Base-by-base conservation (phyloP, 2,113 vertebrate genomes). In the Corydoras sp. region DNA sequence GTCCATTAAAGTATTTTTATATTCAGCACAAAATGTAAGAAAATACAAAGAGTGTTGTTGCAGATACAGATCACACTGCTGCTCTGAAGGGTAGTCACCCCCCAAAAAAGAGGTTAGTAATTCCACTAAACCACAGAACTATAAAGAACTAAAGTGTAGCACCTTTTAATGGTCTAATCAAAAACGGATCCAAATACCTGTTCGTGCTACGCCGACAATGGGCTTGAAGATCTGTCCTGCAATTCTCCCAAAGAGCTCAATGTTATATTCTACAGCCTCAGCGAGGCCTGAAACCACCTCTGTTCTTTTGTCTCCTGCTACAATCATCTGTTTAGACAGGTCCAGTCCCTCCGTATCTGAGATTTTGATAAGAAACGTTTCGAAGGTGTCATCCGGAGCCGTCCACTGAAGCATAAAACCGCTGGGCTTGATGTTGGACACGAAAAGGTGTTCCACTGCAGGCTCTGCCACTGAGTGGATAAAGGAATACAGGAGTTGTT, bases 311-410 rank as follows among this genome's bases (percentile, higher is more conserved):
- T 87, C 83, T 9, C 92, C 91, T 58, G 86, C 83, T 18, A 97
- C 77, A 71, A 87, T 93, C 66, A 94, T 85, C 81, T 94, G 92
- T 83, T 84, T 85, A 0, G 91, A 90, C 58, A 89, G 85, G 62
- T 83, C 86, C 14, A 86, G 86, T 78, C 78, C 87, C 62, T 88
- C 87, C 14, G 84, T 78, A 68, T 92, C 87, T 84, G 88, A 89
- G 80, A 96, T 85, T 91, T 91, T 96, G 85, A 97, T 80, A 73
- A 94, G 86, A 91, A 98, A 98, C 60, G 87, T 93, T 89, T 97
- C 91, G 78, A 97, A 96, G 84, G 86, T 76, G 30, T 90, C 92
- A 0, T 97, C 92, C 15, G 95, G 94, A 3, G 96, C 92, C 59
- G 81, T 90, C 96, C 96, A 98, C 76, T 91, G 89, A 76, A 98